Conservation (phyloP, 2,888 invertebrate species). For the Chrysotoxum bicinctum region DNA sequence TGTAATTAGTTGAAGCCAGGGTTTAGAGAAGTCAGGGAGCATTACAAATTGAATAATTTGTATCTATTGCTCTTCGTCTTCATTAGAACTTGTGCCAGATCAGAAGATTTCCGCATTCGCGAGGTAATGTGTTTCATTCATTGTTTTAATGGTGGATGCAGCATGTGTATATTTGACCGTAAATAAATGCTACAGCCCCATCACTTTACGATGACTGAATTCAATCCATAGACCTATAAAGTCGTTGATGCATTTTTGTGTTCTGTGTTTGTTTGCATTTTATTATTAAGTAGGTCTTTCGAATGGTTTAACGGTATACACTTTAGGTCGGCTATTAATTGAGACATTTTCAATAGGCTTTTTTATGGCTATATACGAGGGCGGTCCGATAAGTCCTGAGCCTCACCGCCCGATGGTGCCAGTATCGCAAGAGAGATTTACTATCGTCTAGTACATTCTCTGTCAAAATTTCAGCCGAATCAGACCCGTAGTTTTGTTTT, state of each 20-base stretch:
- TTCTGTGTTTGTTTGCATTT: no score
- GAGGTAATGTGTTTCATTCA: neutral
- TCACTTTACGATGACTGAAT: neutral
- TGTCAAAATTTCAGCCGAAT: no score
- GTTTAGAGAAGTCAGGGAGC: neutral
- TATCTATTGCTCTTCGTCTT: neutral
- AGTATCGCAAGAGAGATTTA: no score
- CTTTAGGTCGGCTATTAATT: no score
- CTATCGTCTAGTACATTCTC: no score
- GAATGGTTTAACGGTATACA: neutral
- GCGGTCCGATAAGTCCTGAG: no score
- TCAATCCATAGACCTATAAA: neutral
- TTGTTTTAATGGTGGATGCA: neutral
- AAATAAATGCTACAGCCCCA: neutral
- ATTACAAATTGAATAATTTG: conserved; percentile 19
- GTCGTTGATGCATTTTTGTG: neutral
- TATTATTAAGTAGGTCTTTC: no score
- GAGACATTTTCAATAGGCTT: no score
- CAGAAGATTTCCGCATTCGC: neutral
- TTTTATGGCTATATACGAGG: no score
- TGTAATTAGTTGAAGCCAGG: conserved; percentile 5
- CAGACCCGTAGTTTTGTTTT: no score
- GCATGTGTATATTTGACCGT: neutral
- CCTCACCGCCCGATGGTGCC: no score
- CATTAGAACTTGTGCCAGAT: neutral